Percentiles rank a stretch among this genome's conserved stretches.
phyloP scores from a whole-genome alignment of 2,888 invertebrate genomes.

The Octonoba sinensis region DNA sequence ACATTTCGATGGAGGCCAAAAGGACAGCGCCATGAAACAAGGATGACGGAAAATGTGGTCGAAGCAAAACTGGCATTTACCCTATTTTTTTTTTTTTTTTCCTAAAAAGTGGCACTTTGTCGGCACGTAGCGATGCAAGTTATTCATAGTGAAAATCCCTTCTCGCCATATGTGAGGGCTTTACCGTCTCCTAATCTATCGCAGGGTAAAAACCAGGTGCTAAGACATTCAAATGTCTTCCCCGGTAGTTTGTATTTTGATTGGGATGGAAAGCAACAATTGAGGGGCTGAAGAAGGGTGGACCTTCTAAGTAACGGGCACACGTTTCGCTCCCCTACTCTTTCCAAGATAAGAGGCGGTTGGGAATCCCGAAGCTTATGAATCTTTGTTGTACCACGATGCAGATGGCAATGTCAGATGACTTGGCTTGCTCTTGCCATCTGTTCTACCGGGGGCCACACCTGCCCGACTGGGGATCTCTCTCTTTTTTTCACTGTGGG shows the following conservation, averaged over 20 bases:
- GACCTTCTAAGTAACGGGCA: conserved; percentile 42
- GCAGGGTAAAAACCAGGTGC: conserved; percentile 31
- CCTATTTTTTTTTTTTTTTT: too few species aligned
- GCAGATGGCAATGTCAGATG: conserved; percentile 51
- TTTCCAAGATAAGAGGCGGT: conserved; percentile 9
- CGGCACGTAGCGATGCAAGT: too few species aligned
- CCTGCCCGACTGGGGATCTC: conserved; percentile 8
- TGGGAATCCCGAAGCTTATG: conserved; percentile 46
- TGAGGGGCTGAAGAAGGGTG: conserved; percentile 31
- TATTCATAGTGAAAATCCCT: background rate
- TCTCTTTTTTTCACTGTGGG: conserved; percentile 3
- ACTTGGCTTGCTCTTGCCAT: conserved; percentile 34
- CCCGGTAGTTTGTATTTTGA: conserved; percentile 38
- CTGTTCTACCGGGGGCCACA: conserved; percentile 40
- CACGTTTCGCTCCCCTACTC: conserved; percentile 9
- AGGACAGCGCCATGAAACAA: too few species aligned
- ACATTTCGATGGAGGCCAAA: too few species aligned
- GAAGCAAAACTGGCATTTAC: too few species aligned
- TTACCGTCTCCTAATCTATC: too few species aligned
- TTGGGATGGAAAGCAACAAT: conserved; percentile 35
- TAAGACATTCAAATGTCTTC: conserved; percentile 14
- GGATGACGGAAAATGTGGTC: too few species aligned
- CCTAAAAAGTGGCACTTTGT: too few species aligned
- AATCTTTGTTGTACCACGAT: conserved; percentile 37
- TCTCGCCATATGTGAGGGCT: background rate